Percentiles rank a stretch among this genome's conserved stretches.
phyloP scores from a whole-genome alignment of 2,797 vertebrate species.

The Mus minutoides region DNA sequence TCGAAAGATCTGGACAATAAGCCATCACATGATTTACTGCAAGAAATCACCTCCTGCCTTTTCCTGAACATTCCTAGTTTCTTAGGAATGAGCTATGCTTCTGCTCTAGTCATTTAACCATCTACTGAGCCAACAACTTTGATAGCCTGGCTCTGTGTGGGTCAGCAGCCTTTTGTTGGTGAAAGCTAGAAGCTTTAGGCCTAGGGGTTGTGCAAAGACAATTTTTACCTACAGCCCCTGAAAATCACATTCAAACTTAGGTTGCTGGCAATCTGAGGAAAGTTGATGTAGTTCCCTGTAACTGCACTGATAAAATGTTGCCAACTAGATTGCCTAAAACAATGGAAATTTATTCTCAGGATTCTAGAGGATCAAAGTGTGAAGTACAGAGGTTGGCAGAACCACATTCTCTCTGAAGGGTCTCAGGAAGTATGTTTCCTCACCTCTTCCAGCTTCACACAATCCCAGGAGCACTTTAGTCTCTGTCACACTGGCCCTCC shows the following conservation, averaged over 20 bases:
- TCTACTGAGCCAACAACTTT: background rate
- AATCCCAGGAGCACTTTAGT: background rate
- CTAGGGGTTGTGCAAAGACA: background rate
- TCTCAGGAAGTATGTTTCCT: background rate
- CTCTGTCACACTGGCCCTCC: background rate
- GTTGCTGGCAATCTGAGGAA: background rate
- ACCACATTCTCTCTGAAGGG: background rate
- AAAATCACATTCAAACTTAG: background rate
- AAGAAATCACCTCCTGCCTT: background rate
- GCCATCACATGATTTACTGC: background rate
- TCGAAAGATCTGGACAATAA: background rate
- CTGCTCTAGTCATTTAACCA: background rate
- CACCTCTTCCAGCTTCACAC: background rate
- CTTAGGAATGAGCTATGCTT: background rate
- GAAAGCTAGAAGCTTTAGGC: background rate
- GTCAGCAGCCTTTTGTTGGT: background rate
- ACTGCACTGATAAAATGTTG: background rate
- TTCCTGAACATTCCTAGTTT: background rate
- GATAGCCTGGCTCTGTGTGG: background rate
- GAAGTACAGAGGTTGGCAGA: background rate
- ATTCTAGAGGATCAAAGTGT: background rate
- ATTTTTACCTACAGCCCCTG: background rate
- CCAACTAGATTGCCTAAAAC: background rate
- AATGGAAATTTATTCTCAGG: background rate
- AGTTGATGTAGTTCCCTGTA: background rate